Evolutionary conservation across 2,888 invertebrate species (phyloP).

Genomic region (Lagria hirta): DNA sequence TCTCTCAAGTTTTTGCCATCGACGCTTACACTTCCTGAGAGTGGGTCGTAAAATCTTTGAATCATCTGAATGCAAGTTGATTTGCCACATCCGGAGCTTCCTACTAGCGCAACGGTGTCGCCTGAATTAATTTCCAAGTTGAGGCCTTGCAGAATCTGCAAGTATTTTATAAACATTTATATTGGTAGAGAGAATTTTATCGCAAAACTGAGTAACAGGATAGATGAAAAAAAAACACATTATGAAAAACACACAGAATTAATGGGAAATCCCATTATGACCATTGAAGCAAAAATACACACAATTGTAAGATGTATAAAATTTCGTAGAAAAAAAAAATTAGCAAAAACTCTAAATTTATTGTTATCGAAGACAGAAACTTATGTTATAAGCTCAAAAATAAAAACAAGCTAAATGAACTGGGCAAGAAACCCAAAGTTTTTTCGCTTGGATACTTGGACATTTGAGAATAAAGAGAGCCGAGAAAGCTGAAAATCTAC

Average conservation of each 20-base stretch:
- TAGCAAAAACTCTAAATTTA: no score
- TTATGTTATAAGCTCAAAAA: no score
- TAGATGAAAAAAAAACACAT: not conserved
- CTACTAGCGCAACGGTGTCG: slow-evolving; percentile 74
- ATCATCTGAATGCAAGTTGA: slow-evolving; percentile 75
- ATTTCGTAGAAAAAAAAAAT: no score
- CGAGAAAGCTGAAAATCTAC: no score
- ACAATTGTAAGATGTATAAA: no score
- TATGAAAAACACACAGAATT: not conserved
- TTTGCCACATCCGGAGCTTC: slow-evolving; percentile 77
- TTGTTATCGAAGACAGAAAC: no score
- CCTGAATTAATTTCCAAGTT: slow-evolving; percentile 68
- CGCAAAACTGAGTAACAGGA: no score
- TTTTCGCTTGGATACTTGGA: no score
- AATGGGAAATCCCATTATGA: not conserved
- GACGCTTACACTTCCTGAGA: slow-evolving; percentile 65
- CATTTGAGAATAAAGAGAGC: no score
- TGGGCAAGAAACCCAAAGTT: no score
- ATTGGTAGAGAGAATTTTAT: not conserved
- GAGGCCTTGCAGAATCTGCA: slow-evolving; percentile 65
- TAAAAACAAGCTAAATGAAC: no score
- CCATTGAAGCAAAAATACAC: no score
- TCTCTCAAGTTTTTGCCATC: slow-evolving; percentile 70
- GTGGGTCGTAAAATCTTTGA: slow-evolving; percentile 72
- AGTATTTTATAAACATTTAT: slow-evolving; percentile 15